phyloP scores from a whole-genome alignment of 2,797 vertebrate species.

The Coranthus polyacanthus region DNA sequence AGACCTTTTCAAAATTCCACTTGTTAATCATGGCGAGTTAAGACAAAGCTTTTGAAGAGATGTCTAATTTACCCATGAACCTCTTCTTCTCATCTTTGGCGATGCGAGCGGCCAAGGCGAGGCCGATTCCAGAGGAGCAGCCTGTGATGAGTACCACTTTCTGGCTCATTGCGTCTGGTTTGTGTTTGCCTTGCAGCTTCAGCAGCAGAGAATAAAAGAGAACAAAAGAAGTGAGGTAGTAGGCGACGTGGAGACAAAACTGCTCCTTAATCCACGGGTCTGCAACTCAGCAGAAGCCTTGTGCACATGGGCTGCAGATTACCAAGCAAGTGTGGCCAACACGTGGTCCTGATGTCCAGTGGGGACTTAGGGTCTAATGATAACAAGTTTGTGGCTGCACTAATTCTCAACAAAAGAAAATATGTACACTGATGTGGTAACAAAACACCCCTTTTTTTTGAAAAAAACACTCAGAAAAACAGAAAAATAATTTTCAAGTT shows the following conservation, averaged over 20 bases:
- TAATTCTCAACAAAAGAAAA: conserved; percentile 3
- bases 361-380: conserved; percentile 50
- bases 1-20: neutral
- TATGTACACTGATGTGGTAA: neutral
- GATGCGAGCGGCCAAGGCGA: conserved; percentile 87
- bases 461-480: conserved; percentile 12
- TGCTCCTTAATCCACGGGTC: conserved; percentile 72
- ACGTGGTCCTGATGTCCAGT: conserved; percentile 12
- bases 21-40: neutral
- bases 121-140: conserved; percentile 91
- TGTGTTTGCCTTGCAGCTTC: conserved; percentile 43
- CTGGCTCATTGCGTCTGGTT: conserved; percentile 80
- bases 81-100: conserved; percentile 91
- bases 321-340: conserved; percentile 57
- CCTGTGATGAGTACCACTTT: conserved; percentile 91
- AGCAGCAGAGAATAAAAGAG: conserved; percentile 19
- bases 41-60: neutral
- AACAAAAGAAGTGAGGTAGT: conserved; percentile 26
- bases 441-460: neutral
- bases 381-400: conserved; percentile 17
- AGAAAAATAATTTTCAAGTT: conserved; percentile 7
- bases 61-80: conserved; percentile 87
- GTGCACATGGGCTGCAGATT: conserved; percentile 77
- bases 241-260: conserved; percentile 17
- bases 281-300: conserved; percentile 83